Evolutionary conservation across 1,140 invertebrate species (phyloP).

Genomic region (Sitobion miscanthi): DNA sequence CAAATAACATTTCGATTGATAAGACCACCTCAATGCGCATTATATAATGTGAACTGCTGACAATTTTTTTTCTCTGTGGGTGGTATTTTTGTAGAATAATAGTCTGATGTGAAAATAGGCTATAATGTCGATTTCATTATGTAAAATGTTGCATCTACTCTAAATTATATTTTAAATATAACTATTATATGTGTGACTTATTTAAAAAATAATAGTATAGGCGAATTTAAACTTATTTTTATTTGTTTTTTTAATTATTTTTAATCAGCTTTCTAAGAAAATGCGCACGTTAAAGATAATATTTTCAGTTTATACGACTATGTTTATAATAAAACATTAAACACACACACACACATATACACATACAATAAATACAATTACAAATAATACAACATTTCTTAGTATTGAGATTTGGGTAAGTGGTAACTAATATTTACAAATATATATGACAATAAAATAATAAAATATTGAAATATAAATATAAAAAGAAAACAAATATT

Average conservation of each 20-base stretch:
- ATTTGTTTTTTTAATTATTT: neutral
- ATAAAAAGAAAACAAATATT: neutral
- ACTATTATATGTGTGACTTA: neutral
- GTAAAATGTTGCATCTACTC: neutral
- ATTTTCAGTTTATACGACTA: neutral
- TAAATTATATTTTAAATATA: neutral
- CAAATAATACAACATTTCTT: neutral
- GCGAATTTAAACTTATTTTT: neutral
- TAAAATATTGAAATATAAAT: neutral
- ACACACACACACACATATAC: neutral
- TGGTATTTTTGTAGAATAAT: neutral
- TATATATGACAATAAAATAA: neutral
- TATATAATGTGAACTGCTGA: neutral
- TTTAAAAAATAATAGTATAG: neutral
- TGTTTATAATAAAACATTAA: neutral
- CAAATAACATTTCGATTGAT: slow-evolving; percentile 10
- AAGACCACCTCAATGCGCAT: neutral
- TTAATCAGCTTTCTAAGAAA: neutral
- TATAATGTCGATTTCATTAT: neutral
- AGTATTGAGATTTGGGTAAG: neutral
- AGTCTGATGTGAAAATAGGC: neutral
- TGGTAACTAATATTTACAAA: neutral
- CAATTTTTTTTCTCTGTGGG: slow-evolving; percentile 16
- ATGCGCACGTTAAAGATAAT: neutral
- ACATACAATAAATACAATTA: neutral